Evolutionary conservation across 2,113 vertebrate genomes (phyloP).

Genomic region (Perca schrenkii): DNA sequence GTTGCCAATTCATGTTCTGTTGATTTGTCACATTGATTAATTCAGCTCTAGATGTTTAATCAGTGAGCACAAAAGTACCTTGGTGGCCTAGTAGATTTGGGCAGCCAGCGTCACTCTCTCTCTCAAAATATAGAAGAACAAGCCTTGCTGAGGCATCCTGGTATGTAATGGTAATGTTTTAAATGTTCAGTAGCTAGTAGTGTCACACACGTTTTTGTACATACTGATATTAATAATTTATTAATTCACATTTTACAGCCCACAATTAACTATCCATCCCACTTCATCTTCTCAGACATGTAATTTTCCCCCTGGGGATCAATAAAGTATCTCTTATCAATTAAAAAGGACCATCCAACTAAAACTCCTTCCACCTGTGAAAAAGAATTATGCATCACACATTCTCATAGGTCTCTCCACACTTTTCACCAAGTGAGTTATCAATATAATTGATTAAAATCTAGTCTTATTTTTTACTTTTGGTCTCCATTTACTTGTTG

Average conservation of each 20-base stretch:
- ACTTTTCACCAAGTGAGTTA: slow-evolving; percentile 49
- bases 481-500: slow-evolving; percentile 70
- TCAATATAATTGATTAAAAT: slow-evolving; percentile 64
- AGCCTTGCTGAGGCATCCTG: neutral
- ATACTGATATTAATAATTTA: slow-evolving; percentile 86
- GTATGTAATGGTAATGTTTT: slow-evolving; percentile 1
- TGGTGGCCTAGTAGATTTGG: neutral
- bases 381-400: slow-evolving; percentile 46
- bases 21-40: neutral
- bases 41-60: neutral
- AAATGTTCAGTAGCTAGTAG: slow-evolving; percentile 40
- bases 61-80: neutral
- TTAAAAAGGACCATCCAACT: slow-evolving; percentile 69
- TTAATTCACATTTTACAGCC: slow-evolving; percentile 83
- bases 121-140: neutral
- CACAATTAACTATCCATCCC: slow-evolving; percentile 68
- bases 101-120: neutral
- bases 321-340: slow-evolving; percentile 24
- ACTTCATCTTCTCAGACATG: slow-evolving; percentile 17
- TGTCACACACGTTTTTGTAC: slow-evolving; percentile 66
- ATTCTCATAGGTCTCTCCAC: slow-evolving; percentile 46
- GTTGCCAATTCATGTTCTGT: neutral
- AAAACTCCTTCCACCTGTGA: slow-evolving; percentile 69
- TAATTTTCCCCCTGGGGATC: too few relatives aligned
- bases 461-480: slow-evolving; percentile 70